Conservation (phyloP, 2,113 vertebrate genomes). For the Otocyon megalotis region DNA sequence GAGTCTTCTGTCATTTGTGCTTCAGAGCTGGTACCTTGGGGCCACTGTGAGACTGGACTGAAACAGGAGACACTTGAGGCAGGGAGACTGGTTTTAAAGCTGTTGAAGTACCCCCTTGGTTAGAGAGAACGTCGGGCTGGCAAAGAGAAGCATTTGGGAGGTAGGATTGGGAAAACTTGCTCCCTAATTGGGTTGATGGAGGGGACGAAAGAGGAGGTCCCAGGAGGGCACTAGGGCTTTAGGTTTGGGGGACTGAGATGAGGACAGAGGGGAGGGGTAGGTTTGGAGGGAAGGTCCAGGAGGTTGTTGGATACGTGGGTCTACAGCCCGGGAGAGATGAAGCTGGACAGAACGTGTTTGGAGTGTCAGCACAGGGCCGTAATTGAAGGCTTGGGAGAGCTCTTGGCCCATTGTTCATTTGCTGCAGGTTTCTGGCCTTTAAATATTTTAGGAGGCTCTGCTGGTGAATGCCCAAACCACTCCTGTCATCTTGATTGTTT, state of each 20-base stretch:
- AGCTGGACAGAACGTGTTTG: conserved; percentile 33
- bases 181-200: background rate
- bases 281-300: background rate
- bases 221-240: background rate
- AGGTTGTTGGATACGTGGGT: background rate
- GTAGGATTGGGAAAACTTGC: background rate
- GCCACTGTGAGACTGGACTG: background rate
- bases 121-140: background rate
- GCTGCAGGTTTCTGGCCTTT: conserved; percentile 65
- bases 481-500: conserved; percentile 43
- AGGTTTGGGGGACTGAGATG: background rate
- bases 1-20: background rate
- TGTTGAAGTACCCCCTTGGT: background rate
- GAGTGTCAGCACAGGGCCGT: background rate
- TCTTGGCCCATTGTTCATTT: conserved; percentile 35
- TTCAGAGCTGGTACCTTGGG: background rate
- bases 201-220: background rate
- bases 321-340: background rate
- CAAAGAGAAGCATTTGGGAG: background rate
- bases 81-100: background rate
- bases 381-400: conserved; percentile 57
- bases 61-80: background rate
- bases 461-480: background rate
- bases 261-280: background rate
- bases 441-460: conserved; percentile 62